Conservation (phyloP, 2,113 vertebrate species). For the Riparia riparia region DNA sequence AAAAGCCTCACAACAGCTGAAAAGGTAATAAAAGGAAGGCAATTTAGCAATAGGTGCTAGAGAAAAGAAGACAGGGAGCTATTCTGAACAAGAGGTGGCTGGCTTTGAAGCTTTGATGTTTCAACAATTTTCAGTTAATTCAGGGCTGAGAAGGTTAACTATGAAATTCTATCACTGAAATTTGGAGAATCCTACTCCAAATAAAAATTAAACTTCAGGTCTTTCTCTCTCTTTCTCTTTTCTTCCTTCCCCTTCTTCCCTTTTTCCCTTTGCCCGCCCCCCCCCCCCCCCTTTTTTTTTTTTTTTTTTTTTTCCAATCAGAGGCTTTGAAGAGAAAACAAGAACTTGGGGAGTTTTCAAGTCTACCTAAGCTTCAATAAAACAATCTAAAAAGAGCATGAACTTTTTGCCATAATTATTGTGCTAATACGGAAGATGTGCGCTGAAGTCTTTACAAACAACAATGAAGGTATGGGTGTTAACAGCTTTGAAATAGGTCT, state of each 20-base stretch:
- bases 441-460: not conserved
- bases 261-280: not conserved
- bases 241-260: no score
- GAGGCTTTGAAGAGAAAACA: not conserved
- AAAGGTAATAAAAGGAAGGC: slow-evolving; percentile 31
- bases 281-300: not conserved
- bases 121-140: slow-evolving; percentile 12
- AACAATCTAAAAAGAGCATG: not conserved
- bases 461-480: not conserved
- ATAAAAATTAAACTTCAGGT: not conserved
- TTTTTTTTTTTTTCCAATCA: not conserved
- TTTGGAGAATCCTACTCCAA: not conserved
- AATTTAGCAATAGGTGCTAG: slow-evolving; percentile 33
- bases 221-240: no score
- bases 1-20: slow-evolving; percentile 17
- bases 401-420: not conserved
- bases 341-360: not conserved
- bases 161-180: not conserved
- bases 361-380: not conserved
- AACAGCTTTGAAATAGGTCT: not conserved
- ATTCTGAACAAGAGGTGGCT: not conserved
- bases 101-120: slow-evolving; percentile 20
- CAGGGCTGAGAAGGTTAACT: not conserved
- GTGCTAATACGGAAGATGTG: no score
- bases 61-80: slow-evolving; percentile 15